These are phyloP conservation scores for rat (Rattus norvegicus) DNA, from an alignment of 2,113 vertebrate species.

Conservation along the genomic window DNA sequence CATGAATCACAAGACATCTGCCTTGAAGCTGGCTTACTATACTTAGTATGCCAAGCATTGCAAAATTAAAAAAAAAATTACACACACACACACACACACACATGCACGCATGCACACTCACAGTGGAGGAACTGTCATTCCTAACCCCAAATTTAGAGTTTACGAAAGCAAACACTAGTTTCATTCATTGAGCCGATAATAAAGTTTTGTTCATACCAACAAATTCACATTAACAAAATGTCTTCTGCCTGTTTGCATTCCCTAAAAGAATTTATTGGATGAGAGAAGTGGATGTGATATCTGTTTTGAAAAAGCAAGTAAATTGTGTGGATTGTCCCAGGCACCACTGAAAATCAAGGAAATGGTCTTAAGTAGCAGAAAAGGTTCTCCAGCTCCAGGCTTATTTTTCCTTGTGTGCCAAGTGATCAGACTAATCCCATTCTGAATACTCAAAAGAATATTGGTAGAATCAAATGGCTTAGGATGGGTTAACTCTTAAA, in stretches of 20 bases:
- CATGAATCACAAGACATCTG: neutral
- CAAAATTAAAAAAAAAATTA: neutral
- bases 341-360: neutral
- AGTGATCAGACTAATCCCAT: neutral
- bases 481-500: neutral
- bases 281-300: neutral
- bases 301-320: neutral
- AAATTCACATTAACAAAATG: neutral
- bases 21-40: neutral
- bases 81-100: no score
- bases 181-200: neutral
- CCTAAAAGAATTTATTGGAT: neutral
- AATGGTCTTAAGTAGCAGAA: neutral
- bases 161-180: neutral
- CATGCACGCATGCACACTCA: neutral
- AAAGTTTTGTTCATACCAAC: neutral
- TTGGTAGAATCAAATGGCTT: neutral
- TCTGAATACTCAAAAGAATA: neutral
- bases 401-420: neutral
- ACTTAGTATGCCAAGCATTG: neutral
- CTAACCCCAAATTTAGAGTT: neutral
- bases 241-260: neutral
- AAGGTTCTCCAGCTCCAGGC: neutral
- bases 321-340: neutral
- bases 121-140: neutral